Evolutionary conservation across 2,797 vertebrate genomes (phyloP).

Genomic region (Mus minutoides): DNA sequence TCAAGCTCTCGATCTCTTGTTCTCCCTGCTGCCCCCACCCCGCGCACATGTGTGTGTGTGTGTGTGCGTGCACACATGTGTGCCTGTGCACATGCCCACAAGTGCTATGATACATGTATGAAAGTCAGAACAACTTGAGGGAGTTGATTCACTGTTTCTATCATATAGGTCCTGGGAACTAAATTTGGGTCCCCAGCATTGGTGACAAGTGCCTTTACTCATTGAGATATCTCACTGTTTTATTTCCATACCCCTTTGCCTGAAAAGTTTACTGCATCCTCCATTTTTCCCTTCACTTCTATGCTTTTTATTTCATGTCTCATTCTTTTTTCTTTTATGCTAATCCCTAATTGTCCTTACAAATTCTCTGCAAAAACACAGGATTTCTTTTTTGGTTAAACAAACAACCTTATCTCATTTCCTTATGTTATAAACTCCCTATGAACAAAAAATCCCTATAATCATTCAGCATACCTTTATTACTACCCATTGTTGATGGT

Average conservation of each 20-base stretch:
- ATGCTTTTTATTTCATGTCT: background rate
- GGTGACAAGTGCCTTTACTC: background rate
- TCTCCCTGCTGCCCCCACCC: accelerated
- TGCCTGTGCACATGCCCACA: background rate
- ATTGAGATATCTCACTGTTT: background rate
- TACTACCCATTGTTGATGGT: background rate
- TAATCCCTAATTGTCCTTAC: background rate
- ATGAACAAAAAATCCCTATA: constrained; percentile 1
- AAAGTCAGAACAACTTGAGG: background rate
- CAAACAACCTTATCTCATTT: background rate
- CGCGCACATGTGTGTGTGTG: background rate
- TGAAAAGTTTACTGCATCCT: background rate
- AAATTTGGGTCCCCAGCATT: background rate
- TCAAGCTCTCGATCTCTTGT: background rate
- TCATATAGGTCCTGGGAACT: background rate
- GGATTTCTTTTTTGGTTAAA: constrained; percentile 8
- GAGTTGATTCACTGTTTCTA: background rate
- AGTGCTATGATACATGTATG: background rate
- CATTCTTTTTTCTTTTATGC: background rate
- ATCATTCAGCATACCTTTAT: background rate
- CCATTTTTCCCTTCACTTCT: background rate
- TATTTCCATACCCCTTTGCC: background rate
- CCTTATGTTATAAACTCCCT: background rate
- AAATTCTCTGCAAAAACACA: constrained; percentile 27
- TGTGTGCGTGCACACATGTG: no score